Evolutionary conservation across 30 jellyfish, hydroid and myxozoan genomes (phyloP).

Genomic region (Mastigias papua): DNA sequence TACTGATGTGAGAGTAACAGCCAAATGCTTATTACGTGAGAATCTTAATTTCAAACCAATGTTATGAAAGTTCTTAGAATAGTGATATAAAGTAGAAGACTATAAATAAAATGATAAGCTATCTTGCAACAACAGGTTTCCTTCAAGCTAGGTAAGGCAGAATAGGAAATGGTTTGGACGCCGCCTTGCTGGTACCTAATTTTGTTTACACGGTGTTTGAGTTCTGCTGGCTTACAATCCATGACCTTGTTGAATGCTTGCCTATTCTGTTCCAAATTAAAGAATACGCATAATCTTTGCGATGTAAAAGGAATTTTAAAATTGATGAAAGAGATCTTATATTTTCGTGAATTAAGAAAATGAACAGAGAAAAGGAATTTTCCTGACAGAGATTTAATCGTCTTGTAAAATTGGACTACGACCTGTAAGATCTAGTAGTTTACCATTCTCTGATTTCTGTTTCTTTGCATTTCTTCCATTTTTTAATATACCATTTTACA

Average conservation of each 20-base stretch:
- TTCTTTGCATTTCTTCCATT: not conserved
- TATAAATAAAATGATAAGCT: not conserved
- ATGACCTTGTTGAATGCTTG: not conserved
- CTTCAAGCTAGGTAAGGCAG: too few species aligned
- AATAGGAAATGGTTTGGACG: too few species aligned
- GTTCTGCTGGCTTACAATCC: not conserved
- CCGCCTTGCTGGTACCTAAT: not conserved
- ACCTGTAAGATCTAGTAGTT: not conserved
- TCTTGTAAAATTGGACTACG: not conserved
- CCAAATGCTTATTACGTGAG: not conserved
- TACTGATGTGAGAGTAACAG: not conserved
- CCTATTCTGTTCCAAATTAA: not conserved
- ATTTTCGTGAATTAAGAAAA: not conserved
- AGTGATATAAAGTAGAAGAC: not conserved
- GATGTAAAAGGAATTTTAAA: too few species aligned
- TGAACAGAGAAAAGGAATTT: not conserved
- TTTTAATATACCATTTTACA: not conserved
- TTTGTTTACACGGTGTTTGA: constrained; percentile 11
- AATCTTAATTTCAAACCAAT: not conserved
- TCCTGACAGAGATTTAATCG: not conserved
- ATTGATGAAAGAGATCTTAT: not conserved
- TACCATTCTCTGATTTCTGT: too few species aligned
- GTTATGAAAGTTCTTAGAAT: not conserved
- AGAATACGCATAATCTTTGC: too few species aligned
- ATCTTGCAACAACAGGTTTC: not conserved